These are phyloP conservation scores for Phymatocera aterrima DNA, from an alignment of 2,888 invertebrate genomes.

Conservation along the genomic window DNA sequence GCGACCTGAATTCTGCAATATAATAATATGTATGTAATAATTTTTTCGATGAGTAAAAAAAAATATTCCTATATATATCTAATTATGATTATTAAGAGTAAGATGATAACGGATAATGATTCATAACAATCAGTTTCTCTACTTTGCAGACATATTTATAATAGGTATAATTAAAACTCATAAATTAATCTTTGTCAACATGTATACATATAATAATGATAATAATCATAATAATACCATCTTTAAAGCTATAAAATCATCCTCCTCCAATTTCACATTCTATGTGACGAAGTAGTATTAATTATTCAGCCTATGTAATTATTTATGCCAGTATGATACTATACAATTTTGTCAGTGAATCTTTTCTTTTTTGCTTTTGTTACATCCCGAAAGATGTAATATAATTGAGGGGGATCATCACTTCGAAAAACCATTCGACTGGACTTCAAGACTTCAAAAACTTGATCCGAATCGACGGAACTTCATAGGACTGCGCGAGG, in stretches of 20 bases:
- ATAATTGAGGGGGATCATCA: no score
- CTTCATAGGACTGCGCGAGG: no score
- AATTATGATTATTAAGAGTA: neutral
- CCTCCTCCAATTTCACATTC: neutral
- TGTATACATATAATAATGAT: no score
- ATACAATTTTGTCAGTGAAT: neutral
- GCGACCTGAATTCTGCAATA: neutral
- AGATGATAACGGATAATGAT: constrained; percentile 3
- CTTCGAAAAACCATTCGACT: no score
- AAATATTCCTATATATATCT: neutral
- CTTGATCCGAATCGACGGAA: no score
- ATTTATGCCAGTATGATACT: neutral
- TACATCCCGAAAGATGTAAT: no score
- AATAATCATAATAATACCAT: no score
- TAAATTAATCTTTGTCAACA: constrained; percentile 28
- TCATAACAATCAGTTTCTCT: constrained; percentile 18
- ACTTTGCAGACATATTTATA: neutral
- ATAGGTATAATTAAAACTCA: constrained; percentile 3
- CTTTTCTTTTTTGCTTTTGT: neutral
- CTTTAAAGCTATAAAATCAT: neutral
- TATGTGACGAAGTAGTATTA: neutral
- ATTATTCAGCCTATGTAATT: constrained; percentile 23
- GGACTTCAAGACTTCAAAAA: no score
- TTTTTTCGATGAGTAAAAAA: neutral
- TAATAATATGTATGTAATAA: neutral